A percentile compares a stretch with the other conserved stretches of the same genome.
phyloP scores from a whole-genome alignment of 2,888 invertebrate species.

The Heliconius charithonia region DNA sequence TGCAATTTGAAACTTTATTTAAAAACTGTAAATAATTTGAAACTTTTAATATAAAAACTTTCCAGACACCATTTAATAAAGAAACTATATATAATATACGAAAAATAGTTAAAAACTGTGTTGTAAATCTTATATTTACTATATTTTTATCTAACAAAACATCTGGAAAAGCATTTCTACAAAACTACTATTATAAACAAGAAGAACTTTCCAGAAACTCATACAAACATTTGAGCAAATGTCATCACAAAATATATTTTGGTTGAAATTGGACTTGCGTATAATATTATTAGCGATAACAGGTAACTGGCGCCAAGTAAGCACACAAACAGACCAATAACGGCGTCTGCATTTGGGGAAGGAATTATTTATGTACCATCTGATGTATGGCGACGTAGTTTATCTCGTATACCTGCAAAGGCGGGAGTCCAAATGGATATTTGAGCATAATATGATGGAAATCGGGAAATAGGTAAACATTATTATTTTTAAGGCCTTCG shows the following conservation, averaged over 20 bases:
- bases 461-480: too few relatives aligned
- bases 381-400: constrained; percentile 28
- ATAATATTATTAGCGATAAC: constrained; percentile 27
- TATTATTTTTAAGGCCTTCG: too few relatives aligned
- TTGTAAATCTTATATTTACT: neutral
- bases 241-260: constrained; percentile 19
- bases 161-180: neutral
- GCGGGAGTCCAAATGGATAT: neutral
- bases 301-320: constrained; percentile 30
- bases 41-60: neutral
- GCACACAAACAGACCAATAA: constrained; percentile 34
- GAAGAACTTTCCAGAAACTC: constrained; percentile 8
- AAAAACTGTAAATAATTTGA: too few relatives aligned
- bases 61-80: neutral
- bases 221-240: constrained; percentile 8
- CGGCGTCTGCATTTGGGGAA: constrained; percentile 31
- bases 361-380: constrained; percentile 30
- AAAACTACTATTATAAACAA: neutral
- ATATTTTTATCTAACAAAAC: neutral
- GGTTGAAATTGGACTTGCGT: constrained; percentile 10
- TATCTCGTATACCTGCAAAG: constrained; percentile 2
- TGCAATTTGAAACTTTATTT: too few relatives aligned
- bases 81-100: neutral
- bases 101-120: neutral
- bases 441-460: neutral